phyloP scores from a whole-genome alignment of 2,797 vertebrate species.

The Aldrovandia affinis region DNA sequence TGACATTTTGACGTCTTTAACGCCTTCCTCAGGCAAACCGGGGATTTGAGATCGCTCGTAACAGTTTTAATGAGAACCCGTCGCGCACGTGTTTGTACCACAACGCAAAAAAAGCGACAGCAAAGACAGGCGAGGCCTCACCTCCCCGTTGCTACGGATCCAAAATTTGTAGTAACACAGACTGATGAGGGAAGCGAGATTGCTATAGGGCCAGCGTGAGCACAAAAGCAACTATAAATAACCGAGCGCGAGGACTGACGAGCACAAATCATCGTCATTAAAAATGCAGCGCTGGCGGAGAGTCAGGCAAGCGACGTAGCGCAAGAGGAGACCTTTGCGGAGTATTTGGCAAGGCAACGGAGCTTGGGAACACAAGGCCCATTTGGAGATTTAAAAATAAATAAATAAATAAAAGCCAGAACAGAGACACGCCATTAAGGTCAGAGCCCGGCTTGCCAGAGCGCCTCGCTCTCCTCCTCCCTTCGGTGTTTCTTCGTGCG shows the following conservation, averaged over 20 bases:
- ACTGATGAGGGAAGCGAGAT: slow-evolving; percentile 9
- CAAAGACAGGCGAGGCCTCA: not conserved
- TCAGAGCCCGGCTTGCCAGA: not conserved
- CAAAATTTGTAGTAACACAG: not conserved
- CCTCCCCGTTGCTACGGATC: not conserved
- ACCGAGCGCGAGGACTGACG: not conserved
- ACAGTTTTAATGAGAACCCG: not conserved
- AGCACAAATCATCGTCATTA: slow-evolving; percentile 11
- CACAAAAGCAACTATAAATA: slow-evolving; percentile 1
- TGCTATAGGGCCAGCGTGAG: not conserved
- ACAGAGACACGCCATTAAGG: not conserved
- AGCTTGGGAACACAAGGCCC: slow-evolving; percentile 27
- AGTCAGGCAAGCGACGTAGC: slow-evolving; percentile 29
- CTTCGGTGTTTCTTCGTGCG: not conserved
- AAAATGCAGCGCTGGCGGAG: slow-evolving; percentile 3
- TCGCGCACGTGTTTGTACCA: not conserved
- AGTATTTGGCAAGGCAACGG: slow-evolving; percentile 25
- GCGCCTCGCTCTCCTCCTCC: not conserved
- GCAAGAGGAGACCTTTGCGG: slow-evolving; percentile 36
- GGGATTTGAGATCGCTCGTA: not conserved
- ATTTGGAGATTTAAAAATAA: slow-evolving; percentile 28
- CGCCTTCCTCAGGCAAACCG: no score
- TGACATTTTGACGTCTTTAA: no score
- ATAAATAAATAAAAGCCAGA: no score
- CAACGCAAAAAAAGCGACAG: not conserved